Evolutionary conservation across 2,797 vertebrate genomes (phyloP).

Genomic region (Smutsia gigantea): DNA sequence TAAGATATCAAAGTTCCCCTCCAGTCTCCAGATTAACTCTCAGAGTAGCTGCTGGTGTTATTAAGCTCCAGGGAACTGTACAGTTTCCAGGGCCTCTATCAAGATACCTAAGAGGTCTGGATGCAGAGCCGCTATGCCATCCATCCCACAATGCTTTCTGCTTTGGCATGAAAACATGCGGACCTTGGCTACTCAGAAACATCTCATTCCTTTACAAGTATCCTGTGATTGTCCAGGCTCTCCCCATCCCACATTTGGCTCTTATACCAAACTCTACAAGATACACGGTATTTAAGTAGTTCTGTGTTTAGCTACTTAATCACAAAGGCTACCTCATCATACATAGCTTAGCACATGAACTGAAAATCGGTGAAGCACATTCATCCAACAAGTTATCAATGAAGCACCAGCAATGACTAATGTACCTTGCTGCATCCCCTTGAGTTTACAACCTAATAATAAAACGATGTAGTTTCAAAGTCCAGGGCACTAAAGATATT

Average conservation of each 20-base stretch:
- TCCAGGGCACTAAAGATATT: no score
- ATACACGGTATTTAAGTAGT: not conserved
- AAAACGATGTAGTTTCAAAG: not conserved
- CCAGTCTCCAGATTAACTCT: slow-evolving; percentile 1
- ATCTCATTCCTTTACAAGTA: not conserved
- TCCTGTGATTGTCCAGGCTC: not conserved
- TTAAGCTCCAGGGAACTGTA: not conserved
- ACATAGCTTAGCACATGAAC: not conserved
- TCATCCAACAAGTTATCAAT: not conserved
- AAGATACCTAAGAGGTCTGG: not conserved
- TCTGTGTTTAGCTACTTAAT: not conserved
- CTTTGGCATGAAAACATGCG: rapidly evolving
- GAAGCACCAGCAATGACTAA: not conserved
- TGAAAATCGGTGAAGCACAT: not conserved
- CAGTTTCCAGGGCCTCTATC: not conserved
- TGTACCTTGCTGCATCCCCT: not conserved
- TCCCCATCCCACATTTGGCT: not conserved
- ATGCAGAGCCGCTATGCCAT: not conserved
- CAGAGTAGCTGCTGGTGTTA: not conserved
- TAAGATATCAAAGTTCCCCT: not conserved
- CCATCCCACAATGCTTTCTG: not conserved
- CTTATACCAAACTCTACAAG: not conserved
- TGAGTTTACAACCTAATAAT: not conserved
- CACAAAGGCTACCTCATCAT: not conserved
- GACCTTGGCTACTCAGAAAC: not conserved